Evolutionary conservation across 2,797 vertebrate species (phyloP), one percentile per base, ranked within the genome.

Genomic region (Propithecus perrieri): DNA sequence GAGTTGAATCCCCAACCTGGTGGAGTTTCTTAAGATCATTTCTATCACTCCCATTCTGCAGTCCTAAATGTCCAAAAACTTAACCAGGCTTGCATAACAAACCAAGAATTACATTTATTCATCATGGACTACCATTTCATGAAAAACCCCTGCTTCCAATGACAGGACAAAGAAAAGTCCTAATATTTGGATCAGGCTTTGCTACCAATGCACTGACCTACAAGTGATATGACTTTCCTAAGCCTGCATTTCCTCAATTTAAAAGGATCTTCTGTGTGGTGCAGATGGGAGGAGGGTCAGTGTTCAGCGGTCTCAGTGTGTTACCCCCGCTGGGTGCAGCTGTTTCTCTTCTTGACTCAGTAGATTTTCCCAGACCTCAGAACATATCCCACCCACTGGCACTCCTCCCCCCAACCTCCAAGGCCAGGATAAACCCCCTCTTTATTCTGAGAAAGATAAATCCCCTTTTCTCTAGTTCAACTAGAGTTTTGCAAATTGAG

Each of bases 101-200:
- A 75, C n/a, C 6, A 87, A 17, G 22, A 46, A 9, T 92, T 55
- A 57, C 41, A 38, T 26, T 78, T 72, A 48, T 22, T 38, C 26
- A 46, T n/a, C 9, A 20, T 30, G 48, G 35, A 10, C 33, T 75
- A 35, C 35, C 35, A 26, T 57, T 91, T 85, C 50, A 85, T 28
- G 50, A 97, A 84, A 85, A 81, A 20, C 28, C 15, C 38, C 38
- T 50, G 22, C 30, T 87, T 93, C 59, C 93, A 72, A 48, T 1
- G 1, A 20, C 35, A 96, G 69, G 28, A 72, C 48, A 81, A 81
- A 50, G 46, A 41, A 57, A 80, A 83, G 24, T 75, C 12, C 63
- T 41, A 55, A 55, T 48, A n/a, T 93, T 92, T 92, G 81, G 53
- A 65, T 78, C 33, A 87, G 43, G 41, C 89, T 93, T 76, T 80